Evolutionary conservation across 1,140 invertebrate species (phyloP).

Genomic region (Drosophila quadrilineata): DNA sequence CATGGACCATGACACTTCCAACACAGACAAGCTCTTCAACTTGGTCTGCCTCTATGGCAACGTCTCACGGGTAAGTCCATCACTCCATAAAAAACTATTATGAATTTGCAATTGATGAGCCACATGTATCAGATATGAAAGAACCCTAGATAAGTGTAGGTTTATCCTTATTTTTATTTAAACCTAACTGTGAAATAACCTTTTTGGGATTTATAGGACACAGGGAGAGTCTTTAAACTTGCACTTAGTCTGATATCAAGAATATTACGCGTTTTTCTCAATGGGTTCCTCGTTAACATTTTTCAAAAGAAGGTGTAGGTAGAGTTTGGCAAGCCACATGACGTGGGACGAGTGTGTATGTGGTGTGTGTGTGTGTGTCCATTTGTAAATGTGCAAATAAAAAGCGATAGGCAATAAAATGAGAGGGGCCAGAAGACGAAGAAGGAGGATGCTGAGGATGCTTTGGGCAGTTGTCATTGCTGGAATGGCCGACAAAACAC

Average conservation of each 20-base stretch:
- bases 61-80: conserved; percentile 92
- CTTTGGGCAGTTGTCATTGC: conserved; percentile 29
- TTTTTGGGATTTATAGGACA: conserved; percentile 1
- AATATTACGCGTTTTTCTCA: conserved; percentile 50
- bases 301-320: conserved; percentile 55
- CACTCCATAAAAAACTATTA: too few relatives aligned
- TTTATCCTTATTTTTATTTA: too few relatives aligned
- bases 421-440: conserved; percentile 15
- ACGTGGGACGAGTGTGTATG: background rate
- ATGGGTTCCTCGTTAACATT: conserved; percentile 40
- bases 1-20: conserved; percentile 94
- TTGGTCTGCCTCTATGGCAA: conserved; percentile 99
- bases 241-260: conserved; percentile 62
- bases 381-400: conserved; percentile 78
- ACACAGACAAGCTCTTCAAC: conserved; percentile 98
- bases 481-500: conserved; percentile 50
- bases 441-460: conserved; percentile 7
- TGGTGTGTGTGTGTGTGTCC: conserved; percentile 33
- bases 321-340: conserved; percentile 52
- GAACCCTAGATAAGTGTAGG: too few relatives aligned
- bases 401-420: conserved; percentile 70
- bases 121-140: too few relatives aligned
- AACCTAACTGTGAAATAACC: conserved; percentile 5
- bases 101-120: too few relatives aligned
- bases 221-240: conserved; percentile 42